Evolutionary conservation across 2,113 vertebrate genomes (phyloP).

Genomic region (Silurus asotus): DNA sequence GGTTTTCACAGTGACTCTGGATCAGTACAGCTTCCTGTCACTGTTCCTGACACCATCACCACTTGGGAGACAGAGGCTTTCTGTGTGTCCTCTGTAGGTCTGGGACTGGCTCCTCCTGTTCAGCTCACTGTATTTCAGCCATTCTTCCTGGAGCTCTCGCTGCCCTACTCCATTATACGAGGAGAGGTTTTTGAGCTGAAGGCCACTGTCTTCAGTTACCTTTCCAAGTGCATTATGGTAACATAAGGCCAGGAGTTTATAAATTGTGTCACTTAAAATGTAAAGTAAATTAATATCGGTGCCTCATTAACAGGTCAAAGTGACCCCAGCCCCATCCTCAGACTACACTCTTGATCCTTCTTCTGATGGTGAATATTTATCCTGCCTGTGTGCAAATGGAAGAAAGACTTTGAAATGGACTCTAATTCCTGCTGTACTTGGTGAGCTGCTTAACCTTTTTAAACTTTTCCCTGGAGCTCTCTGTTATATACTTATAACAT

Average conservation of each 20-base stretch:
- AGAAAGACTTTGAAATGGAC: constrained; percentile 1
- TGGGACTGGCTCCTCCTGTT: constrained; percentile 7
- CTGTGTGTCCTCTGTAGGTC: neutral
- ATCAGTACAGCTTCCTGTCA: constrained; percentile 6
- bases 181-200: constrained; percentile 19
- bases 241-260: neutral
- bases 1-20: neutral
- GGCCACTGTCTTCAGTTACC: constrained; percentile 7
- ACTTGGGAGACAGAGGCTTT: constrained; percentile 3
- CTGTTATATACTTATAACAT: neutral
- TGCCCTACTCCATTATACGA: neutral
- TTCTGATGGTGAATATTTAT: neutral
- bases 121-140: constrained; percentile 12
- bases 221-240: constrained; percentile 22
- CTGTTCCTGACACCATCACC: constrained; percentile 17
- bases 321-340: neutral
- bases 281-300: neutral
- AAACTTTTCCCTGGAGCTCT: neutral
- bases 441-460: constrained; percentile 60
- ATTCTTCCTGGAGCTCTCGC: constrained; percentile 12
- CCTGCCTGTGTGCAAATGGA: constrained; percentile 2
- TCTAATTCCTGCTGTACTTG: constrained; percentile 66
- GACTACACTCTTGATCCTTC: neutral
- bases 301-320: neutral
- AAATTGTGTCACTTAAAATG: neutral